These are phyloP conservation scores for Arothron firmamentum DNA, from an alignment of 2,113 vertebrate genomes.

Conservation along the genomic window DNA sequence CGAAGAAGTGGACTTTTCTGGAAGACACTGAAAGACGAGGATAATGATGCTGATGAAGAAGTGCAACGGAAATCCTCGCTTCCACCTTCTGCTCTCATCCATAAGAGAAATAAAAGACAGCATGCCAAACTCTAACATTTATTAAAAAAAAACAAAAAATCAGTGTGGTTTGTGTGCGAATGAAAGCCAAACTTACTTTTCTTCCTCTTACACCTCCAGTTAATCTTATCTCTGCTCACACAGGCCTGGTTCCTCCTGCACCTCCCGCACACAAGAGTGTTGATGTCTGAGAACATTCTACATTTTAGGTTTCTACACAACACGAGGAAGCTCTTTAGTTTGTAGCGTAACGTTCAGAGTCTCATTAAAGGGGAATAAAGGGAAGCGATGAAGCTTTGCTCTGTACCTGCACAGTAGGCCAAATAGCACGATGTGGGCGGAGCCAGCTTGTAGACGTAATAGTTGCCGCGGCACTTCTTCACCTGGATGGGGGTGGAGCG, in stretches of 20 bases:
- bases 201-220: slow-evolving; percentile 46
- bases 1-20: slow-evolving; percentile 51
- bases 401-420: slow-evolving; percentile 32
- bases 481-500: slow-evolving; percentile 49
- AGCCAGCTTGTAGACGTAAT: slow-evolving; percentile 24
- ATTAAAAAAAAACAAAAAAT: too few species aligned
- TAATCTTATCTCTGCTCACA: slow-evolving; percentile 52
- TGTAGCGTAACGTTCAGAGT: too few species aligned
- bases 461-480: slow-evolving; percentile 46
- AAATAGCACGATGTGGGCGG: not conserved
- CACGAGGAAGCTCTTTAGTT: too few species aligned
- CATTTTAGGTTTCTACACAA: not conserved
- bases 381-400: not conserved
- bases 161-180: not conserved
- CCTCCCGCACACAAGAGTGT: slow-evolving; percentile 51
- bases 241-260: slow-evolving; percentile 51
- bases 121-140: too few species aligned
- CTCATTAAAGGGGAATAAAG: too few species aligned
- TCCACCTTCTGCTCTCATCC: too few species aligned
- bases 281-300: slow-evolving; percentile 35
- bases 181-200: not conserved
- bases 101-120: too few species aligned
- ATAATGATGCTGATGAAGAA: too few species aligned
- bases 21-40: not conserved
- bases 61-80: too few species aligned